Evolutionary conservation across 2,797 vertebrate genomes (phyloP), one percentile per base, ranked within the genome.

Genomic region (Sarcophilus harrisii): DNA sequence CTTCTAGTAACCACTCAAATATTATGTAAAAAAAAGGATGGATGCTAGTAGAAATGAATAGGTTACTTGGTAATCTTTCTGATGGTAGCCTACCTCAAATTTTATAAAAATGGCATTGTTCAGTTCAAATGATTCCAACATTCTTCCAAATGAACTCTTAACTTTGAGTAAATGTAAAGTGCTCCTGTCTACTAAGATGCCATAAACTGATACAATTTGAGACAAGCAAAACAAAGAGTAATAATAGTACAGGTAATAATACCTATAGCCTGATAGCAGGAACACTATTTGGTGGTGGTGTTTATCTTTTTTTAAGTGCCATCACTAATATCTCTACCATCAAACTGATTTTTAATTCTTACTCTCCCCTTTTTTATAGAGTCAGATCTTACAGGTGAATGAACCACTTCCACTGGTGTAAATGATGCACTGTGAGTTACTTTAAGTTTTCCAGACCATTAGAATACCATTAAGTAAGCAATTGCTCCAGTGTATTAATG

Each of bases 361-460:
- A 24, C 10, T 27, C 11, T 45, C 27, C 14, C 38, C 21, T 38
- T 45, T 81, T 81, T 45, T 45, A 81, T 18, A 81, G 21, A 45
- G 38, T 9, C 38, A 27, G 38, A 24, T 45, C 38, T 81, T 81
- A 87, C 73, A 87, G 73, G 73, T 49, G 13, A 87, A 49, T 27
- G 38, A 87, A 87, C 38, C 73, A 87, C 38, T 45, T 38, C 73
- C 73, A 49, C 73, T 87, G 3, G 87, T 87, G 73, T 87, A 87
- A 87, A 87, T 49, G 73, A 87, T 24, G 9, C 8, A 96, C 59
- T 66, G 5, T 92, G 30, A 93, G 91, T n/a, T 49, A 16, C 91
- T 92, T 93, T 30, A 92, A 95, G 91, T 92, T 58, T 66, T 93
- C 87, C n/a, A 81, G 29, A 95, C 49, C 91, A 94, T 45, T 95